Conservation (phyloP, 2,113 vertebrate genomes). For the Ascaphus truei region DNA sequence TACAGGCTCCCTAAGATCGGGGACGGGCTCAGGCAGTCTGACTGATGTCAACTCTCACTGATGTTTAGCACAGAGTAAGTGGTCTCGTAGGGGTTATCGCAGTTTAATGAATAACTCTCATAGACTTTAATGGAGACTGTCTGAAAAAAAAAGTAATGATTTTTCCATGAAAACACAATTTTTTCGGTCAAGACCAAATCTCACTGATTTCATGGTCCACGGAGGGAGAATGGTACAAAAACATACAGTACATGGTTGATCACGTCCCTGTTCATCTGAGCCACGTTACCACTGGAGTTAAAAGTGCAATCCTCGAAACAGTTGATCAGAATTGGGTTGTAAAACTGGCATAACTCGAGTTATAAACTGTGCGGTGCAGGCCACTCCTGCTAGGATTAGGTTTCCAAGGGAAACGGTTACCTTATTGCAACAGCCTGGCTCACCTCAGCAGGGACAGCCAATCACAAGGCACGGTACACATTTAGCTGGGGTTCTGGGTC, state of each 20-base stretch:
- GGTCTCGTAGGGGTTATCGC: too few species aligned
- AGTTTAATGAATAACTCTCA: too few species aligned
- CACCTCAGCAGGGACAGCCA: background rate
- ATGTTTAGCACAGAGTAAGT: too few species aligned
- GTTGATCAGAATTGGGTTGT: background rate
- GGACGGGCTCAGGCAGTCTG: background rate
- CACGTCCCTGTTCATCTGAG: too few species aligned
- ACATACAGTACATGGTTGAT: too few species aligned
- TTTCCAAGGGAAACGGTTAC: conserved; percentile 1
- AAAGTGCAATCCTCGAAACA: background rate
- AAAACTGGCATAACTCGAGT: background rate
- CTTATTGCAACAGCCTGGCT: background rate
- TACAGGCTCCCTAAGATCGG: background rate
- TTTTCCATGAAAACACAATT: too few species aligned
- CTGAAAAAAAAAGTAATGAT: too few species aligned
- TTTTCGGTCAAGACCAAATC: too few species aligned
- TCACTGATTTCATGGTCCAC: too few species aligned
- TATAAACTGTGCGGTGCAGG: background rate
- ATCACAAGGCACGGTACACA: background rate
- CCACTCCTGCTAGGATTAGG: background rate
- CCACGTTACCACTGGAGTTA: too few species aligned
- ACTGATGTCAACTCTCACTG: background rate
- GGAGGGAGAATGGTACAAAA: too few species aligned
- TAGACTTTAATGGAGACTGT: too few species aligned
- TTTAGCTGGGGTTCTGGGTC: conserved; percentile 24